These are phyloP conservation scores for Microtus ochrogaster DNA, from an alignment of 2,113 vertebrate genomes.

Conservation along the genomic window DNA sequence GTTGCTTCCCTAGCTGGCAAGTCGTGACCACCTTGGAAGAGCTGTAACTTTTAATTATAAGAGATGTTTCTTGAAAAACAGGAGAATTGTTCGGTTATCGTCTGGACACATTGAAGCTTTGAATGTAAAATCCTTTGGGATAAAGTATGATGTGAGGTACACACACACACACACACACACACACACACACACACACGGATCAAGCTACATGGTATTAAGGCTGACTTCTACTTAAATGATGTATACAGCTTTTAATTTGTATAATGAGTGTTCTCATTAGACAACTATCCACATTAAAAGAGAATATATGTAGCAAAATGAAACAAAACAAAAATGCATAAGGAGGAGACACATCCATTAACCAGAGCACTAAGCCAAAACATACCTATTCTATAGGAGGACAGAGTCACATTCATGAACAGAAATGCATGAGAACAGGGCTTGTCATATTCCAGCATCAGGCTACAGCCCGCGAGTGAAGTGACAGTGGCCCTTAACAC, in stretches of 20 bases:
- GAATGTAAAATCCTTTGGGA: not conserved
- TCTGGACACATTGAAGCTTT: conserved; percentile 31
- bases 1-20: conserved; percentile 52
- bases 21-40: conserved; percentile 37
- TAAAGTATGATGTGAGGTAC: not conserved
- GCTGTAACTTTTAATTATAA: conserved; percentile 69
- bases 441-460: not conserved
- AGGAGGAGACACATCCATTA: not conserved
- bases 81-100: conserved; percentile 58
- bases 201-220: not conserved
- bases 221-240: not conserved
- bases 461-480: not conserved
- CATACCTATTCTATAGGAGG: not conserved
- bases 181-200: not conserved
- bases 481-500: not conserved
- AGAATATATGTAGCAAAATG: not conserved
- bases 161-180: not conserved
- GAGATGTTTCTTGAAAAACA: conserved; percentile 52
- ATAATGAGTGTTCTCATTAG: conserved; percentile 3
- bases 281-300: conserved; percentile 1
- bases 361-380: not conserved
- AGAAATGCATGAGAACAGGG: not conserved
- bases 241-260: conserved; percentile 7
- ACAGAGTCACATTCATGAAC: not conserved
- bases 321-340: not conserved